Base-by-base conservation (phyloP, 2,888 invertebrate species). In the Cheilosia pagana region DNA sequence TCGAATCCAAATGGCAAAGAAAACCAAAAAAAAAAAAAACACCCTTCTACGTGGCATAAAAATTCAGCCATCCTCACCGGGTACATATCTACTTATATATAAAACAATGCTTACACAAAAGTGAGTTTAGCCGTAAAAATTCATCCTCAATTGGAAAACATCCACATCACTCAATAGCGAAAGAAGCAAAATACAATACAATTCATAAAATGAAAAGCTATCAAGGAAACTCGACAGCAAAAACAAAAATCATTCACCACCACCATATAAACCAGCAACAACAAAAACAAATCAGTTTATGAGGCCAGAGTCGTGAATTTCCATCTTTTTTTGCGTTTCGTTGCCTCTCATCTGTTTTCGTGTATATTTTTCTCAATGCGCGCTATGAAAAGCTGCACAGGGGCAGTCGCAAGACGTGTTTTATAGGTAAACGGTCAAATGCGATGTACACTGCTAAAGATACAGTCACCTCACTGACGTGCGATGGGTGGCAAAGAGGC, bases 301-400 rank as follows among this genome's bases (percentile, higher is more conserved):
- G 83, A 83, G 83, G 83, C 83, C 83, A 79, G 55, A 83, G 74
- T 83, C 83, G 82, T 83, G 82, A 72, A 78, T 78, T 72, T 74
- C 53, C 28, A 62, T 72, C 16, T 77, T 55, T 53, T 72, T 52
- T 57, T 41, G 35, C 12, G 35, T 35, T 35, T 35, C 12, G 12
- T 35, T 35, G 35, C 35, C 62, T 78, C 35, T 72, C 79, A 79
- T 68, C 57, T 52, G 59, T 65, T 65, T 81, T 81, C 62, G 43
- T 43, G n/a, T 7, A 16, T 43, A 60, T 74, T 60, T 53, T 59
- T 67, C 48, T 60, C 39, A 71, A 71, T 77, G 60, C 71, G 60
- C 71, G 67, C 31, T 41, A 48, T 60, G 50, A 81, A 59, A 55
- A 39, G 52, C 50, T 50, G 50, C 60, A 81, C 55, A 43, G 59